Evolutionary conservation across 2,113 vertebrate species (phyloP).

Genomic region (Ochotona curzoniae): DNA sequence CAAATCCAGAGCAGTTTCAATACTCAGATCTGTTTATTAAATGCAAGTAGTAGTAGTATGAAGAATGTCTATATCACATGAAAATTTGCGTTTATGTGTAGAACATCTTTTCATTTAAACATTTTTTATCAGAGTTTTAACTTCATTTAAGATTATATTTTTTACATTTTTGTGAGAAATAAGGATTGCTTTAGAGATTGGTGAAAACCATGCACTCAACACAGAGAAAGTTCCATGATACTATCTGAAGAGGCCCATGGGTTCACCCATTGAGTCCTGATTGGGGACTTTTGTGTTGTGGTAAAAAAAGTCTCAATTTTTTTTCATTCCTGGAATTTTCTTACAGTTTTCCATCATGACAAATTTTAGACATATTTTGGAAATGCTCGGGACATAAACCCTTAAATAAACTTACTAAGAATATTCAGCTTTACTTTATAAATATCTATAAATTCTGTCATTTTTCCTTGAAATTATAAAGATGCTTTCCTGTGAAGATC

Average conservation of each 20-base stretch:
- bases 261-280: background rate
- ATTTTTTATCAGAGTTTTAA: background rate
- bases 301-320: background rate
- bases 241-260: background rate
- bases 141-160: background rate
- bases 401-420: background rate
- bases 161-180: background rate
- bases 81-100: constrained; percentile 10
- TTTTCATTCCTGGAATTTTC: constrained; percentile 20
- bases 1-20: background rate
- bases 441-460: background rate
- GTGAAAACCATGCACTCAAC: background rate
- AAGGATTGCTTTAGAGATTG: background rate
- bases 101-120: constrained; percentile 6
- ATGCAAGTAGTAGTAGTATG: background rate
- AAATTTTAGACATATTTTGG: background rate
- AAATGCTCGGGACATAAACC: background rate
- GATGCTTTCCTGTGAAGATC: background rate
- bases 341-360: background rate
- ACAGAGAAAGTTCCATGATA: background rate
- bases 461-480: constrained; percentile 21
- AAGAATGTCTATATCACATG: background rate
- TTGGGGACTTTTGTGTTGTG: background rate
- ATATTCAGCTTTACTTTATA: background rate
- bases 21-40: background rate